Percentiles rank a stretch among this genome's conserved stretches.
phyloP scores from a whole-genome alignment of 2,888 invertebrate genomes.

The Ceratothoa steindachneri region DNA sequence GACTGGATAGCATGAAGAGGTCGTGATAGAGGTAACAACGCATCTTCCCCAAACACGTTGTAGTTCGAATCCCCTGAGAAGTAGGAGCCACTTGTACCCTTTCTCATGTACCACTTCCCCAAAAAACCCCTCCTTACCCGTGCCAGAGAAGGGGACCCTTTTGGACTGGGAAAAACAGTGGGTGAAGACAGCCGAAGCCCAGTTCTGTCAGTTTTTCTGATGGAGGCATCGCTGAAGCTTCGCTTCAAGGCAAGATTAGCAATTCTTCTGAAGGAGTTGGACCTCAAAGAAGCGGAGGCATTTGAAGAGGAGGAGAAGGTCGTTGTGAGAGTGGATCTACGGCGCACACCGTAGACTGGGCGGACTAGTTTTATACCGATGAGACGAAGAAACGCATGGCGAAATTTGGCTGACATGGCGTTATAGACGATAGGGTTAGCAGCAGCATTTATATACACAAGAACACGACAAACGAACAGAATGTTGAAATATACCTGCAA shows the following conservation, averaged over 20 bases:
- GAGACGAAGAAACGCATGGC: slow-evolving; percentile 48
- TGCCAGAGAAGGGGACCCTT: not conserved
- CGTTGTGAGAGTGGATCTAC: not conserved
- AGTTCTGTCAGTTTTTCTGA: not conserved
- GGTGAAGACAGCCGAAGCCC: not conserved
- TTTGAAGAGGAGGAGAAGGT: not conserved
- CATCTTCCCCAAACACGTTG: not conserved
- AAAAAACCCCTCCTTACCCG: not conserved
- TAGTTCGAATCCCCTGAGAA: not conserved
- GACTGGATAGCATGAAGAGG: not conserved
- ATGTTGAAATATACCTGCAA: slow-evolving; percentile 51
- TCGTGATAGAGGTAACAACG: not conserved
- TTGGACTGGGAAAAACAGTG: not conserved
- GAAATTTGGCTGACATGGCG: slow-evolving; percentile 52
- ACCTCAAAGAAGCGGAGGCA: not conserved
- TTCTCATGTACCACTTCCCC: not conserved
- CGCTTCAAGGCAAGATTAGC: not conserved
- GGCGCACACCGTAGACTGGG: not conserved
- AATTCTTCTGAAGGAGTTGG: slow-evolving; percentile 4
- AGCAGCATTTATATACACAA: slow-evolving; percentile 52
- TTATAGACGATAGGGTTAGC: slow-evolving; percentile 53
- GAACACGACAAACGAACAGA: slow-evolving; percentile 50
- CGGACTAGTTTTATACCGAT: not conserved
- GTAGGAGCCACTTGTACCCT: not conserved
- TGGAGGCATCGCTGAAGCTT: slow-evolving; percentile 6